phyloP scores from a whole-genome alignment of 1,140 invertebrate genomes.

The Drosophila parabipectinata region DNA sequence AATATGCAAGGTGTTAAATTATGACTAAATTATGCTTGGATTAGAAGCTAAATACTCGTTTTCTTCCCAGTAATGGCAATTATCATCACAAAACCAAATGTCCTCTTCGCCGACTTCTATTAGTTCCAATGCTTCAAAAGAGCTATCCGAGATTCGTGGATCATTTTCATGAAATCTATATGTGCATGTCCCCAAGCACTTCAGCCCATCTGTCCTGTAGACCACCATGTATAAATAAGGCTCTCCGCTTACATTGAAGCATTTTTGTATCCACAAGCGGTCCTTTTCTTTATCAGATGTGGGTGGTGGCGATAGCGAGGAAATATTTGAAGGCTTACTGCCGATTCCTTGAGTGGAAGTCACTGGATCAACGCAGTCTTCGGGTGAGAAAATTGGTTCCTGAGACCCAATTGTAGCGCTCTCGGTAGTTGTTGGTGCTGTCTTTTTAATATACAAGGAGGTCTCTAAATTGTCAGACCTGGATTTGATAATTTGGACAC shows the following conservation, averaged over 20 bases:
- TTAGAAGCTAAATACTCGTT: neutral
- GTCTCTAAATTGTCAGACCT: conserved; percentile 1
- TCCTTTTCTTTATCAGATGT: neutral
- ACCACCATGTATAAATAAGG: conserved; percentile 40
- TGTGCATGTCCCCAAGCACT: conserved; percentile 32
- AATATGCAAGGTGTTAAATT: too few species aligned
- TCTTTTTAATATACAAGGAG: conserved; percentile 29
- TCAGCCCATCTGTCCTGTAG: conserved; percentile 19
- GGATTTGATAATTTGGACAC: conserved; percentile 6
- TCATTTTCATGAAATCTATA: conserved; percentile 37
- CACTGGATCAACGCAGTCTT: neutral
- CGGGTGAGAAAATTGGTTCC: conserved; percentile 1
- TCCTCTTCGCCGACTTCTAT: conserved; percentile 23
- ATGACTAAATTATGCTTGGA: too few species aligned
- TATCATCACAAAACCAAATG: conserved; percentile 27
- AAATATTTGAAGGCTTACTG: neutral
- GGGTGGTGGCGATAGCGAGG: neutral
- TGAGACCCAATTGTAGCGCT: neutral
- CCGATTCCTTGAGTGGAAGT: neutral
- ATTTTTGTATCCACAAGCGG: conserved; percentile 22
- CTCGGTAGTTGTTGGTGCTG: neutral
- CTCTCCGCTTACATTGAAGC: neutral
- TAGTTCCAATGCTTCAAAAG: conserved; percentile 15
- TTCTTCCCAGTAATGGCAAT: conserved; percentile 25
- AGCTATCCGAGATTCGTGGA: conserved; percentile 30